These are phyloP conservation scores for Sceliomorpha sp. DNA, from an alignment of 2,888 invertebrate genomes.

Conservation along the genomic window DNA sequence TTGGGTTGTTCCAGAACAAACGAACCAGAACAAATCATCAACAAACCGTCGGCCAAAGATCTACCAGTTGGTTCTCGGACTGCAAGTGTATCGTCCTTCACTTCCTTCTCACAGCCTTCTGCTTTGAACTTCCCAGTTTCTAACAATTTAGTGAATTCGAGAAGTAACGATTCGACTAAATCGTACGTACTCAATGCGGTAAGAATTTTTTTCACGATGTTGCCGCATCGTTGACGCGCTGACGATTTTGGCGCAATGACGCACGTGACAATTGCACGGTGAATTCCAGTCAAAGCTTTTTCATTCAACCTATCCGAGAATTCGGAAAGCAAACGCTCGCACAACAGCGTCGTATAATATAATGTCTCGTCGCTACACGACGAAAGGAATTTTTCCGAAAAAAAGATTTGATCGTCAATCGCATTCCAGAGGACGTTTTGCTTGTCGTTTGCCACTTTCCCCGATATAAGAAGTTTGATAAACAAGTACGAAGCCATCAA, in stretches of 20 bases:
- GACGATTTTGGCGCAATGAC: slow-evolving; percentile 84
- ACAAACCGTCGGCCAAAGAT: slow-evolving; percentile 82
- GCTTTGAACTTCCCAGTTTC: slow-evolving; percentile 84
- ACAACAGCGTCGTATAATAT: slow-evolving; percentile 87
- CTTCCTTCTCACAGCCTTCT: slow-evolving; percentile 78
- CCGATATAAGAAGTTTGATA: slow-evolving; percentile 83
- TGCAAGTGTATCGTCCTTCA: slow-evolving; percentile 73
- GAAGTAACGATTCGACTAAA: slow-evolving; percentile 84
- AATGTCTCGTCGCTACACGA: slow-evolving; percentile 87
- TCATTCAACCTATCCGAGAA: slow-evolving; percentile 86
- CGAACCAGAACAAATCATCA: slow-evolving; percentile 82
- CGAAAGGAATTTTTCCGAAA: slow-evolving; percentile 90
- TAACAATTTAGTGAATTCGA: slow-evolving; percentile 85
- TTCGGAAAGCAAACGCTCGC: slow-evolving; percentile 86
- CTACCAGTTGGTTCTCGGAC: slow-evolving; percentile 82
- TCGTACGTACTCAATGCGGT: slow-evolving; percentile 83
- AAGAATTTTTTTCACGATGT: slow-evolving; percentile 84
- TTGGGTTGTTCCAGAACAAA: slow-evolving; percentile 77
- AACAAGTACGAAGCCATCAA: slow-evolving; percentile 86
- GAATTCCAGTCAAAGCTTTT: slow-evolving; percentile 83
- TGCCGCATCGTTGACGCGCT: slow-evolving; percentile 84
- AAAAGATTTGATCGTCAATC: slow-evolving; percentile 88
- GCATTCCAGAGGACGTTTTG: slow-evolving; percentile 85
- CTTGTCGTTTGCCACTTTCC: slow-evolving; percentile 80
- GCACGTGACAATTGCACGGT: slow-evolving; percentile 87